phyloP scores from a whole-genome alignment of 2,797 vertebrate species.

The Sandelia bainsii region DNA sequence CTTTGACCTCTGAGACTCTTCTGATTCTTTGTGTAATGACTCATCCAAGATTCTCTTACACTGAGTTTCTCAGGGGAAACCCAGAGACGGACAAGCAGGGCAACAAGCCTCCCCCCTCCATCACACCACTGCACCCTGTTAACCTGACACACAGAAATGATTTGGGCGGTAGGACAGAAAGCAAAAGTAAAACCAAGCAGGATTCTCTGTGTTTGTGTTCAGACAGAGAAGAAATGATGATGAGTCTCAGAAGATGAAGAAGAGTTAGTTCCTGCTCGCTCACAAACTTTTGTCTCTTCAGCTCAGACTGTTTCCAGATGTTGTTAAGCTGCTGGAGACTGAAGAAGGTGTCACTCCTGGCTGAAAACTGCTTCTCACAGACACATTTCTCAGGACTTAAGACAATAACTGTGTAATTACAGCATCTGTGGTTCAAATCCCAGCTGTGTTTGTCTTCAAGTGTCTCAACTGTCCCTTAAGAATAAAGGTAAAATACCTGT shows the following conservation, averaged over 20 bases:
- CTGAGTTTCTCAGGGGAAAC: constrained; percentile 11
- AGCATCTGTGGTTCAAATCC: no score
- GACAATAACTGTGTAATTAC: no score
- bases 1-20: constrained; percentile 42
- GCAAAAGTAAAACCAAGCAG: constrained; percentile 24
- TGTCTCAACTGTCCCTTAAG: no score
- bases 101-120: no score
- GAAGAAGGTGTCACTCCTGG: no score
- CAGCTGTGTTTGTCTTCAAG: no score
- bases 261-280: no score
- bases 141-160: no score
- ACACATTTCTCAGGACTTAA: no score
- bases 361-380: no score
- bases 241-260: background rate
- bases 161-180: constrained; percentile 17
- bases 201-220: background rate
- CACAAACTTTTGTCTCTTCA: background rate
- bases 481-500: no score
- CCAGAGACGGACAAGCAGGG: background rate
- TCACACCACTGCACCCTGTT: no score
- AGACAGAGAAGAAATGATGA: background rate
- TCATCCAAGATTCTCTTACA: constrained; percentile 21
- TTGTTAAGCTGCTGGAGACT: background rate
- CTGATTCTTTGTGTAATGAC: constrained; percentile 31
- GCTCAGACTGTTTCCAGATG: constrained; percentile 18